phyloP scores from a whole-genome alignment of 2,113 vertebrate genomes.

The Alaudala cheleensis region DNA sequence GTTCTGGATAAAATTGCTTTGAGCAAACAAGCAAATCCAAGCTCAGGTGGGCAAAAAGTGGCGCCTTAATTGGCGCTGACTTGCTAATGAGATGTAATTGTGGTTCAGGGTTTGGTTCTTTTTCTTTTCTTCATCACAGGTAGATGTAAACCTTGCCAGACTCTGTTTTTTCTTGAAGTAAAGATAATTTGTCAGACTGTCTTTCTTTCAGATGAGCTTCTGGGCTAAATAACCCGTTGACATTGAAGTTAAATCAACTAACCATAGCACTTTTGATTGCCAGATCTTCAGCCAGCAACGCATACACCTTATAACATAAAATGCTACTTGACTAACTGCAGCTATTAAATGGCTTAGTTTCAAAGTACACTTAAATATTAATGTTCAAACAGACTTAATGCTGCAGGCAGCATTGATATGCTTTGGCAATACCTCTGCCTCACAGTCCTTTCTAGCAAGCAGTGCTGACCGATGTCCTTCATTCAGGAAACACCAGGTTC shows the following conservation, averaged over 20 bases:
- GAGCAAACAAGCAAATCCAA: not conserved
- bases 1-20: not conserved
- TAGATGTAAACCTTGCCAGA: not conserved
- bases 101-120: not conserved
- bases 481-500: not conserved
- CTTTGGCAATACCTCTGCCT: not conserved
- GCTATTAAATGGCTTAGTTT: conserved; percentile 21
- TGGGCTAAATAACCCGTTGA: not conserved
- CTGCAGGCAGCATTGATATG: not conserved
- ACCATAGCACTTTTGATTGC: not conserved
- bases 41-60: not conserved
- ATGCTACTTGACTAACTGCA: not conserved
- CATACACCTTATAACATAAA: not conserved
- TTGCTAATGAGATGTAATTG: not conserved
- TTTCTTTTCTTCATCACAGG: not conserved
- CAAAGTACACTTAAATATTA: conserved; percentile 41
- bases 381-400: conserved; percentile 26
- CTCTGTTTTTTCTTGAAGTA: not conserved
- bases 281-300: rapidly evolving
- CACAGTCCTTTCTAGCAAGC: not conserved
- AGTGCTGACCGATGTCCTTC: not conserved
- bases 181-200: not conserved
- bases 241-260: not conserved
- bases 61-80: not conserved
- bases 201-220: not conserved